These are phyloP conservation scores for Psittacara wagleri DNA, from an alignment of 2,113 vertebrate genomes.

Conservation along the genomic window DNA sequence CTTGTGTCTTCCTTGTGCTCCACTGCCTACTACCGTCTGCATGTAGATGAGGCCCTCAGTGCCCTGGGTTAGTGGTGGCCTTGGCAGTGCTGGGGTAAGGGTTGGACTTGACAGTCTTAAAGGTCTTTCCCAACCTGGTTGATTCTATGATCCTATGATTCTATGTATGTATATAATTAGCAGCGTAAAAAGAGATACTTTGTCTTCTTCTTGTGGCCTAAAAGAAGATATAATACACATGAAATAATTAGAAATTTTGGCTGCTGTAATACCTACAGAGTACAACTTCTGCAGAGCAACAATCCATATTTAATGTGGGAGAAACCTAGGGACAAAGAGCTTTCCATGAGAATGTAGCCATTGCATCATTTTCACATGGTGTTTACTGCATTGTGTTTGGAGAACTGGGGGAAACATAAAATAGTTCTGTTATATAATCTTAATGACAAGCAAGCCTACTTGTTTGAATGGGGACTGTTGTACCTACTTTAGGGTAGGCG, in stretches of 20 bases:
- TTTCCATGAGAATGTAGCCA: not conserved
- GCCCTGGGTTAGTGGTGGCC: too few species aligned
- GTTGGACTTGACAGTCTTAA: too few species aligned
- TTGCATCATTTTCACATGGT: not conserved
- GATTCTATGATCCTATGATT: too few species aligned
- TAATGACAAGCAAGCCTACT: not conserved
- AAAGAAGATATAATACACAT: not conserved
- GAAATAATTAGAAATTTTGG: not conserved
- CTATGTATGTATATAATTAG: not conserved
- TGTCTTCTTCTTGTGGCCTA: not conserved
- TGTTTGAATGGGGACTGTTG: not conserved
- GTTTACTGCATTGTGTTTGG: not conserved
- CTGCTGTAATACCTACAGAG: not conserved
- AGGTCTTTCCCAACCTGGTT: too few species aligned
- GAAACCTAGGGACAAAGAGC: not conserved
- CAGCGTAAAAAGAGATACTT: not conserved
- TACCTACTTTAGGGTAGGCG: not conserved
- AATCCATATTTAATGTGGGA: not conserved
- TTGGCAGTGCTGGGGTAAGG: too few species aligned
- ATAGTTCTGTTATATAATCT: not conserved
- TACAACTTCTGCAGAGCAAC: not conserved
- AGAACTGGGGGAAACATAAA: not conserved
- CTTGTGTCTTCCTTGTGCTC: not conserved
- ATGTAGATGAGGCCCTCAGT: too few species aligned
- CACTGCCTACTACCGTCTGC: not conserved